phyloP scores from a whole-genome alignment of 2,888 invertebrate genomes.

The Dendrolimus pini region DNA sequence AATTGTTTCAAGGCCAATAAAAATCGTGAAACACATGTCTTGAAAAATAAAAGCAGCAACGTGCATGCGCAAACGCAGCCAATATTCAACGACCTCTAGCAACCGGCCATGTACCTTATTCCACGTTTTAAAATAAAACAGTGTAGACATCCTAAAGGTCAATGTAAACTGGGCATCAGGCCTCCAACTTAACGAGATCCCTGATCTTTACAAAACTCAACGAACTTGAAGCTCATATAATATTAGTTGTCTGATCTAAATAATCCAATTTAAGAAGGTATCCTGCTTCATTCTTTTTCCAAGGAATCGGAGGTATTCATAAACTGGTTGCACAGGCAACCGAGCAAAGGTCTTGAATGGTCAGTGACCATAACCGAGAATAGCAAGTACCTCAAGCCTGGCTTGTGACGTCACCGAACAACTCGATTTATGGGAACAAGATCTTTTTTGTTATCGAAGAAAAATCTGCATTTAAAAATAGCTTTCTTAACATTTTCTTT shows the following conservation, averaged over 20 bases:
- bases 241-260: background rate
- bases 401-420: slow-evolving; percentile 51
- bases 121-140: slow-evolving; percentile 38
- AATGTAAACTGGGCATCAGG: slow-evolving; percentile 26
- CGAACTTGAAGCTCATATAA: too few relatives aligned
- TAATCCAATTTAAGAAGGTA: slow-evolving; percentile 33
- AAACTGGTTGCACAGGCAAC: slow-evolving; percentile 64
- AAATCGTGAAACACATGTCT: slow-evolving; percentile 69
- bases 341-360: slow-evolving; percentile 67
- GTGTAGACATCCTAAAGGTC: slow-evolving; percentile 29
- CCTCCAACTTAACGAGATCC: slow-evolving; percentile 8
- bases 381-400: slow-evolving; percentile 46
- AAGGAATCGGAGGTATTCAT: slow-evolving; percentile 2
- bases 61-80: slow-evolving; percentile 31
- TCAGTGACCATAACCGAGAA: slow-evolving; percentile 71
- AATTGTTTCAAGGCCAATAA: slow-evolving; percentile 54
- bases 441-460: slow-evolving; percentile 5
- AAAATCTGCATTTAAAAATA: slow-evolving; percentile 12
- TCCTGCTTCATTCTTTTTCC: slow-evolving; percentile 21
- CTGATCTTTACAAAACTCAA: background rate
- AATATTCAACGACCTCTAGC: slow-evolving; percentile 35
- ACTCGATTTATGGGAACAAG: slow-evolving; percentile 31
- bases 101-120: slow-evolving; percentile 43
- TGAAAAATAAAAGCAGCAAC: slow-evolving; percentile 58
- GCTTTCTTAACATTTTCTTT: too few relatives aligned